Conservation (phyloP, 2,888 invertebrate species). For the Tholera decimalis region DNA sequence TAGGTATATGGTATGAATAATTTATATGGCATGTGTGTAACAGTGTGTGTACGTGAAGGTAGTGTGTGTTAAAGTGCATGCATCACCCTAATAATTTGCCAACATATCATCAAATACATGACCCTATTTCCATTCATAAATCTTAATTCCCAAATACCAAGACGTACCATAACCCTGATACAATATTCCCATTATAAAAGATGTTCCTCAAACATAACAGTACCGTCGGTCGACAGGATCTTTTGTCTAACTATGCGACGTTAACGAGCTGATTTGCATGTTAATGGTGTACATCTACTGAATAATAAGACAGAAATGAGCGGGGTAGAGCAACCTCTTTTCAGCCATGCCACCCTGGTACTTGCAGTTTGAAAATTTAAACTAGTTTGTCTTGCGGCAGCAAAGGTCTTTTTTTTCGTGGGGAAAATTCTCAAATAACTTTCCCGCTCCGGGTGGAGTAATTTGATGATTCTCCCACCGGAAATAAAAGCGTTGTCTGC, state of each 20-base stretch:
- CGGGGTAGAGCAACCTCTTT: constrained; percentile 48
- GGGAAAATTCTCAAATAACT: background rate
- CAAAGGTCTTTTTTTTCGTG: background rate
- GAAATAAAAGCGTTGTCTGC: too few relatives aligned
- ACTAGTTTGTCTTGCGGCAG: constrained; percentile 17
- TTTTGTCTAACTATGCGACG: constrained; percentile 56
- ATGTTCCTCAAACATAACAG: constrained; percentile 42
- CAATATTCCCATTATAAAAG: constrained; percentile 50
- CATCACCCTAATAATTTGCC: background rate
- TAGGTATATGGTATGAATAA: too few relatives aligned
- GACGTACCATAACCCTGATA: constrained; percentile 32
- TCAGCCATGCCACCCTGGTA: constrained; percentile 41
- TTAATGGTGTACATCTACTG: constrained; percentile 58
- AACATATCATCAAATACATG: background rate
- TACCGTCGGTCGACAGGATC: constrained; percentile 32
- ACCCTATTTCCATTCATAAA: constrained; percentile 4
- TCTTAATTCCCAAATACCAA: constrained; percentile 1
- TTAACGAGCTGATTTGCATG: constrained; percentile 63
- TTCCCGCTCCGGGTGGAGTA: too few relatives aligned
- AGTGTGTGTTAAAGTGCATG: too few relatives aligned
- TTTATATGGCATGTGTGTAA: too few relatives aligned
- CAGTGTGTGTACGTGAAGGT: too few relatives aligned
- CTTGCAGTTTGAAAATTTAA: constrained; percentile 27
- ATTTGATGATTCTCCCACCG: too few relatives aligned
- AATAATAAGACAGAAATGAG: constrained; percentile 58